Evolutionary conservation across 2,797 vertebrate genomes (phyloP).

Genomic region (Enteromius unitaeniatus): DNA sequence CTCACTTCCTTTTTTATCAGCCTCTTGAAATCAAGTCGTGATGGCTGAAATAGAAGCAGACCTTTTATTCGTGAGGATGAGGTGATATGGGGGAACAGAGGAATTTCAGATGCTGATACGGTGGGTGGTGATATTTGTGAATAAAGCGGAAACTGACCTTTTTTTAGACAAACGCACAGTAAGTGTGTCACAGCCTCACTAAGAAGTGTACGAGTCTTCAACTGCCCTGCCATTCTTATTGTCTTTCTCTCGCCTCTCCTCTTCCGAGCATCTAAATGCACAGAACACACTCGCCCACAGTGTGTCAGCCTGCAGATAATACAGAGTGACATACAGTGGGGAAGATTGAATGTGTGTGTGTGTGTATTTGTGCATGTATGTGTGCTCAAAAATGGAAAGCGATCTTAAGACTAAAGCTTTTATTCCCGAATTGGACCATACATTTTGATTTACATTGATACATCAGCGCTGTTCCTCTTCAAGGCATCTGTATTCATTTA

Average conservation of each 20-base stretch:
- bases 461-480: neutral
- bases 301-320: constrained; percentile 50
- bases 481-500: neutral
- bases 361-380: neutral
- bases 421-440: constrained; percentile 26
- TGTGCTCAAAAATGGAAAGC: neutral
- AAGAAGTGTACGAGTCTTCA: constrained; percentile 28
- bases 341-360: neutral
- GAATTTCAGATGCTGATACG: constrained; percentile 38
- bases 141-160: constrained; percentile 29
- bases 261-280: constrained; percentile 30
- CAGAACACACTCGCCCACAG: constrained; percentile 50
- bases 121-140: constrained; percentile 54
- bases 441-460: constrained; percentile 16
- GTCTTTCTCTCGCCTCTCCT: constrained; percentile 31
- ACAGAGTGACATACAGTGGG: constrained; percentile 38
- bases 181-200: constrained; percentile 31
- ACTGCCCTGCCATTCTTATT: constrained; percentile 33
- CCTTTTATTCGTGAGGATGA: constrained; percentile 27
- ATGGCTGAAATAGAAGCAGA: constrained; percentile 16
- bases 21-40: constrained; percentile 23
- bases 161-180: constrained; percentile 18
- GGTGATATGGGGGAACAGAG: constrained; percentile 37
- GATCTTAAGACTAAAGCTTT: constrained; percentile 1
- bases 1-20: neutral